Percentiles rank a stretch among this genome's conserved stretches.
These are phyloP conservation scores for Micronisus gabar DNA, from an alignment of 2,113 vertebrate genomes.

Conservation along the genomic window DNA sequence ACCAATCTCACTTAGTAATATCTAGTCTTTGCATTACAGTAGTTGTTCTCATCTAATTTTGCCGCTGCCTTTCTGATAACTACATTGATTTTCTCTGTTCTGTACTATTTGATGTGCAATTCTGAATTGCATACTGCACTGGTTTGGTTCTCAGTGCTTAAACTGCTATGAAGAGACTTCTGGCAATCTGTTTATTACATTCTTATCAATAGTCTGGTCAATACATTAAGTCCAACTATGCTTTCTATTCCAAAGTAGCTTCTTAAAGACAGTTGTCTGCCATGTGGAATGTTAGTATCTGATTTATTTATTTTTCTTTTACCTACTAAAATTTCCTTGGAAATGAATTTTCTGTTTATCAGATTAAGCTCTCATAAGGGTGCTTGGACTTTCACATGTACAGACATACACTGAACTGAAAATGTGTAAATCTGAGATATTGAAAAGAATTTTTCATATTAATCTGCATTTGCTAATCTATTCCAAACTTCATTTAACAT, in stretches of 20 bases:
- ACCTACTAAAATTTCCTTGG: not conserved
- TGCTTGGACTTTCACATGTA: not conserved
- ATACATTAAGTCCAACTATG: not conserved
- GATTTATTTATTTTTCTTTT: not conserved
- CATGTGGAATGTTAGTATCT: not conserved
- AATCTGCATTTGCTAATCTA: not conserved
- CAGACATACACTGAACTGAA: not conserved
- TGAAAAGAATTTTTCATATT: not conserved
- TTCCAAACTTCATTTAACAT: not conserved
- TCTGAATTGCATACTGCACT: not conserved
- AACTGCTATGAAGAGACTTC: not conserved
- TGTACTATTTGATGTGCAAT: not conserved
- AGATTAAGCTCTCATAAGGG: not conserved
- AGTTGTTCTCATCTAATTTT: not conserved
- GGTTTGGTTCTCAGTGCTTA: not conserved
- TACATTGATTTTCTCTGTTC: not conserved
- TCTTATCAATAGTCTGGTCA: not conserved
- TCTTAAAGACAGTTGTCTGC: not conserved
- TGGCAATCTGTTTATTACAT: not conserved
- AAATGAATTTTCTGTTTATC: not conserved
- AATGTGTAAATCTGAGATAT: not conserved
- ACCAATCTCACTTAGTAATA: not conserved
- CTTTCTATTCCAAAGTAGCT: not conserved
- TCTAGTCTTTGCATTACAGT: not conserved
- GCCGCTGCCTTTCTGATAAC: not conserved